These are phyloP conservation scores for Columbina picui DNA, from an alignment of 2,113 vertebrate genomes.

Conservation along the genomic window DNA sequence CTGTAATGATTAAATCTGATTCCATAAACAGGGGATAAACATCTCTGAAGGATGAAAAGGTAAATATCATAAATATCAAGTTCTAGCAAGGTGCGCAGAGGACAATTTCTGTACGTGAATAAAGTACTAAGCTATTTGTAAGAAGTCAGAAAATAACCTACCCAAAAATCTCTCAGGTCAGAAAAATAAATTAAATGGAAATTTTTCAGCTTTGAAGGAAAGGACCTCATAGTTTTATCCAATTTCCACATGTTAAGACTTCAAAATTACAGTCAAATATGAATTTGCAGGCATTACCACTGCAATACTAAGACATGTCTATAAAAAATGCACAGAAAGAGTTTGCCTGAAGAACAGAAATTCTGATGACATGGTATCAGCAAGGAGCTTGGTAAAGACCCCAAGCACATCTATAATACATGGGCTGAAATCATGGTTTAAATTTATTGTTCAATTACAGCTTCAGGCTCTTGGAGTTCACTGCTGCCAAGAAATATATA, in stretches of 20 bases:
- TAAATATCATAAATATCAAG: constrained; percentile 14
- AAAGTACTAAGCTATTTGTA: neutral
- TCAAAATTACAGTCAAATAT: constrained; percentile 18
- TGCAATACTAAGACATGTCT: neutral
- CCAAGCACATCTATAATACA: constrained; percentile 60
- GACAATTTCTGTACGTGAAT: neutral
- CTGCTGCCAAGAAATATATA: constrained; percentile 65
- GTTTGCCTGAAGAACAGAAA: neutral
- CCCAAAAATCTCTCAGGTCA: neutral
- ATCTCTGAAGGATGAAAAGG: neutral
- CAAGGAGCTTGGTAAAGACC: constrained; percentile 27
- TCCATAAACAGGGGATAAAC: neutral
- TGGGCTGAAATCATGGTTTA: constrained; percentile 34
- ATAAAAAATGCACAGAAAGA: neutral
- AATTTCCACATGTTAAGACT: neutral
- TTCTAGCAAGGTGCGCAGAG: neutral
- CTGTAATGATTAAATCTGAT: neutral
- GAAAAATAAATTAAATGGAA: constrained; percentile 1
- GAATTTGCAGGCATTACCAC: neutral
- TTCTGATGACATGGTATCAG: constrained; percentile 23
- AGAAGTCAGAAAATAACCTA: neutral
- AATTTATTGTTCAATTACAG: constrained; percentile 67
- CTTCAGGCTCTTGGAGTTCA: constrained; percentile 44
- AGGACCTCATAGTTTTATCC: neutral
- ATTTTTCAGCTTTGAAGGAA: constrained; percentile 45